These are phyloP conservation scores for Orthonyx spaldingii DNA, from an alignment of 2,113 vertebrate genomes.

Conservation along the genomic window DNA sequence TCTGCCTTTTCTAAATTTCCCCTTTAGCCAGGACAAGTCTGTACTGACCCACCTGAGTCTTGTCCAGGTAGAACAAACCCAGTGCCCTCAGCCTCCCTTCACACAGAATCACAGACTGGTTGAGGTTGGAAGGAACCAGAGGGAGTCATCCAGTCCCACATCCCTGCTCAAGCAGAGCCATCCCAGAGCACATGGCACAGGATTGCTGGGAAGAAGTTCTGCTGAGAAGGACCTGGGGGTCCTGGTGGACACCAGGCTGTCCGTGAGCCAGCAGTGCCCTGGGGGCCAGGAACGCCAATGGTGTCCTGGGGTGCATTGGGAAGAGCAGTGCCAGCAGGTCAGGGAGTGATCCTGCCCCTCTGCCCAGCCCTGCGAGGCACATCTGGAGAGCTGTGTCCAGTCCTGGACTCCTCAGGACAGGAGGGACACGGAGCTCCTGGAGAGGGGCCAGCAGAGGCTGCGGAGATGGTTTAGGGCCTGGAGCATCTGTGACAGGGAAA, in stretches of 20 bases:
- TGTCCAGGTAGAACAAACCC: background rate
- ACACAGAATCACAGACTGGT: background rate
- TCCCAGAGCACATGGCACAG: background rate
- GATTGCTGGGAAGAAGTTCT: background rate
- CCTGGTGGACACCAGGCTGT: background rate
- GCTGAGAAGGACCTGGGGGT: background rate
- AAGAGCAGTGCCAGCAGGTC: background rate
- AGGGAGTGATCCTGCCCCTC: background rate
- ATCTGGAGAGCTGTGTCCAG: background rate
- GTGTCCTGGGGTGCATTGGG: background rate
- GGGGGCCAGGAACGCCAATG: background rate
- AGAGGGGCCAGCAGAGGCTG: rapidly evolving
- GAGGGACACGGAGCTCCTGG: background rate
- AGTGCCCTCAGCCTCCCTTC: background rate
- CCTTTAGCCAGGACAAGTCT: background rate
- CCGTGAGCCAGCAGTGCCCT: background rate
- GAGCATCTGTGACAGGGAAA: background rate
- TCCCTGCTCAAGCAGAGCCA: background rate
- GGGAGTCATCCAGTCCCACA: background rate
- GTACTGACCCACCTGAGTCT: background rate
- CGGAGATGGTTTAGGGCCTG: background rate
- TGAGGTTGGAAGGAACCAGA: background rate
- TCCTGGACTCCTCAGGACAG: background rate
- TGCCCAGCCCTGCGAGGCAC: background rate
- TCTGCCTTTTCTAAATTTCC: background rate